A percentile compares a stretch with the other conserved stretches of the same genome.
Conservation (phyloP, 2,888 invertebrate genomes). For the Apodemia hepburni region DNA sequence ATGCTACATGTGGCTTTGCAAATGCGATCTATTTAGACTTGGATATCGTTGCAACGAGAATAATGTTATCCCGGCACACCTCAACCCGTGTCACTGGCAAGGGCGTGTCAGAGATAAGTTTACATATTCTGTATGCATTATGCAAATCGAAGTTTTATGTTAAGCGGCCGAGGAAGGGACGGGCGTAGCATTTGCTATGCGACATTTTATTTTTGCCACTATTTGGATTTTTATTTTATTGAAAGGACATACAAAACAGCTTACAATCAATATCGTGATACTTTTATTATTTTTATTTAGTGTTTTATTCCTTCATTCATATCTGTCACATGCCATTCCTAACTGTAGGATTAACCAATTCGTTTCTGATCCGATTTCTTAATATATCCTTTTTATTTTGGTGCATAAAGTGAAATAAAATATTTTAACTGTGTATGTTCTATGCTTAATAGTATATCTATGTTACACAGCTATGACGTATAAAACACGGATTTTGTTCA, state of each 20-base stretch:
- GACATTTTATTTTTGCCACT: constrained; percentile 50
- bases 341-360: too few species aligned
- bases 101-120: constrained; percentile 76
- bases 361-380: too few species aligned
- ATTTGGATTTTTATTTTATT: constrained; percentile 32
- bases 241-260: constrained; percentile 8
- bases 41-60: constrained; percentile 67
- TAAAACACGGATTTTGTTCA: too few species aligned
- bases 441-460: too few species aligned
- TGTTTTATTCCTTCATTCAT: too few species aligned
- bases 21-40: constrained; percentile 72
- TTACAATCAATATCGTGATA: neutral
- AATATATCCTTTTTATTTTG: too few species aligned
- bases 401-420: too few species aligned
- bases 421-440: too few species aligned
- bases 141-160: constrained; percentile 78
- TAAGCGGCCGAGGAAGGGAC: constrained; percentile 49
- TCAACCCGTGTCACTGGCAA: constrained; percentile 68
- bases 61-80: constrained; percentile 76
- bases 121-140: constrained; percentile 78
- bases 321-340: too few species aligned
- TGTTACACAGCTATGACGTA: too few species aligned
- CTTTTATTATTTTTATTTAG: neutral
- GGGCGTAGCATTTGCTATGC: constrained; percentile 33
- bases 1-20: constrained; percentile 54